Evolutionary conservation across 53 echinoderm and acorn worm species (phyloP), one percentile per base, ranked within the genome.

Genomic region (Holothuria leucospilota): DNA sequence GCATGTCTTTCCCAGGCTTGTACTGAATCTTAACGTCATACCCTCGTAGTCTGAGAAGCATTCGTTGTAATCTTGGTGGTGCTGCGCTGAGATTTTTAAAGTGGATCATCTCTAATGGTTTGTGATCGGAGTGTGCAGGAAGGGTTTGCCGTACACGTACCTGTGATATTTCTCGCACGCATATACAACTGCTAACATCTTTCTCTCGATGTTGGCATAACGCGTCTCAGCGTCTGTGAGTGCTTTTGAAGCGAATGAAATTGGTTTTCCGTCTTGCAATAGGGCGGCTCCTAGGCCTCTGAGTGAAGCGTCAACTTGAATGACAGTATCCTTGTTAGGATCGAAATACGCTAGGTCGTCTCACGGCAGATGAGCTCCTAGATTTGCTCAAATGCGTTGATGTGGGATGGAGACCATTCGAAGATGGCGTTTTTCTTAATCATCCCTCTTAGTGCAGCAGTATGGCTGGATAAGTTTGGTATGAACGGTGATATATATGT

Each of bases 131-230:
- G 68, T 91, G 82, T n/a, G 86, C 82, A 12, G 69, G 90, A 94
- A 94, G 4, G 79, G 24, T 63, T 64, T 91, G 46, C 94, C 94
- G 82, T 91, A 94, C 24, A 91, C 82, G 71, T 89, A 94, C n/a
- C 80, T 87, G 85, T 94, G 94, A 53, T 87, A 94, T 53, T 90
- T 87, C 39, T 90, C 92, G 14, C 92, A 87, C 7, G 81, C 93
- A 29, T 68, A 83, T 34, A 93, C 93, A 25, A 92, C 78, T 11
- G 90, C 93, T 27, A 93, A 56, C 88, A 94, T 81, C 53, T 90
- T 92, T 52, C 91, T 71, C 65, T 94, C 90, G 34, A 92, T 94
- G 82, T 94, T 89, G 5, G 87, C 90, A 21, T 93, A 93, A 51
- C 93, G 29, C 63, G 83, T 86, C 39, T 94, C 91, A 26, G 91